phyloP scores from a whole-genome alignment of 1,140 invertebrate genomes.

The Paramacrobiotus metropolitanus region DNA sequence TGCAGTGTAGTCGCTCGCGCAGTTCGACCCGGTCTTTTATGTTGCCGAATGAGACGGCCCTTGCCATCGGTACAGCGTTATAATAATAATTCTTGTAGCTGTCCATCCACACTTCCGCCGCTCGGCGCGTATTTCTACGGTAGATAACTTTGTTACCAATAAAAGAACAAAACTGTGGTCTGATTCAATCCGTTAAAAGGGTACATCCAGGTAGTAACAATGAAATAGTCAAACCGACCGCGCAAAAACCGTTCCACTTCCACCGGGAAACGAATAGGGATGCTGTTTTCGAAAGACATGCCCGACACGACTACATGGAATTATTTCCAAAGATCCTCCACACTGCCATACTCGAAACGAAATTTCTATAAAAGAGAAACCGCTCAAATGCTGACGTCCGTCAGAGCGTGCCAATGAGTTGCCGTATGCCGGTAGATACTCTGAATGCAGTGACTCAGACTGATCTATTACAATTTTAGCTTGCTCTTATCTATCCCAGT shows the following conservation, averaged over 20 bases:
- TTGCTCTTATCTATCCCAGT: too few species aligned
- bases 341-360: constrained; percentile 32
- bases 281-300: constrained; percentile 10
- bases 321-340: constrained; percentile 23
- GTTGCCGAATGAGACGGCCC: constrained; percentile 33
- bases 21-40: constrained; percentile 47
- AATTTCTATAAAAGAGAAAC: constrained; percentile 27
- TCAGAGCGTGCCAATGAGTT: too few species aligned
- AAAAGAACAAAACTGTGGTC: too few species aligned
- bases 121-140: constrained; percentile 18
- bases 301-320: constrained; percentile 15
- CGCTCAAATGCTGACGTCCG: too few species aligned
- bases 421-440: too few species aligned
- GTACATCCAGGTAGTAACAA: too few species aligned
- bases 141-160: background rate
- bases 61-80: constrained; percentile 33
- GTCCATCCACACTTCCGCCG: constrained; percentile 22
- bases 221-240: constrained; percentile 13
- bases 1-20: constrained; percentile 54
- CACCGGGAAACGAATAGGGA: constrained; percentile 26
- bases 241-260: constrained; percentile 27
- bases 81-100: constrained; percentile 77
- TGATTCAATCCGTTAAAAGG: too few species aligned
- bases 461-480: too few species aligned
- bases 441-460: too few species aligned